Conservation (phyloP, 1,140 invertebrate genomes). For the Bombus waltoni region DNA sequence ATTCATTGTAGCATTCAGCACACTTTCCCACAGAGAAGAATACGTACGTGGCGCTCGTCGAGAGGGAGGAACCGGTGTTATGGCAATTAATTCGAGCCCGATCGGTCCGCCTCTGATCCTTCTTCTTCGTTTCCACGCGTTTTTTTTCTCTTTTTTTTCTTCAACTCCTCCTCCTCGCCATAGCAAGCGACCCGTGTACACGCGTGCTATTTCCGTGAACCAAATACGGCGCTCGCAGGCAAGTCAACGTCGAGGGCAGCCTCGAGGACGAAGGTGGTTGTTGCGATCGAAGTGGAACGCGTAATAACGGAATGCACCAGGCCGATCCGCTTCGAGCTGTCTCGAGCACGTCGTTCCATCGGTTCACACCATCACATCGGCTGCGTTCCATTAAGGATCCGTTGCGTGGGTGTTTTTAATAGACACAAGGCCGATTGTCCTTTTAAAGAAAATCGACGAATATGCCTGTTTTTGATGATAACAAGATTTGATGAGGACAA, state of each 20-base stretch:
- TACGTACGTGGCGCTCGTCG: conserved; percentile 57
- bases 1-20: conserved; percentile 51
- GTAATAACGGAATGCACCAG: conserved; percentile 66
- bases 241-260: conserved; percentile 30
- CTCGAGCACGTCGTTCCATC: background rate
- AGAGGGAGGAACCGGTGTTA: conserved; percentile 67
- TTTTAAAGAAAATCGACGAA: background rate
- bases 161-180: background rate
- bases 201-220: conserved; percentile 65
- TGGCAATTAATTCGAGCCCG: conserved; percentile 68
- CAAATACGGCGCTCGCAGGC: conserved; percentile 61
- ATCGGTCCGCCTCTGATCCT: conserved; percentile 59
- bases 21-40: conserved; percentile 59
- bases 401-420: background rate
- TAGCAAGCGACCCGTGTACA: conserved; percentile 14
- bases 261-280: conserved; percentile 39
- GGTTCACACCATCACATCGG: background rate
- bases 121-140: conserved; percentile 27
- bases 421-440: background rate
- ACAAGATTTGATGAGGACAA: too few relatives aligned
- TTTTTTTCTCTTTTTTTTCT: background rate
- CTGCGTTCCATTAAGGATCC: background rate
- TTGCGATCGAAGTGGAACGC: conserved; percentile 61
- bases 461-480: background rate
- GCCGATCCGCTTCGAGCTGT: conserved; percentile 45